Evolutionary conservation across 2,113 vertebrate species (phyloP), one percentile per base, ranked within the genome.

Genomic region (Propithecus coquereli): DNA sequence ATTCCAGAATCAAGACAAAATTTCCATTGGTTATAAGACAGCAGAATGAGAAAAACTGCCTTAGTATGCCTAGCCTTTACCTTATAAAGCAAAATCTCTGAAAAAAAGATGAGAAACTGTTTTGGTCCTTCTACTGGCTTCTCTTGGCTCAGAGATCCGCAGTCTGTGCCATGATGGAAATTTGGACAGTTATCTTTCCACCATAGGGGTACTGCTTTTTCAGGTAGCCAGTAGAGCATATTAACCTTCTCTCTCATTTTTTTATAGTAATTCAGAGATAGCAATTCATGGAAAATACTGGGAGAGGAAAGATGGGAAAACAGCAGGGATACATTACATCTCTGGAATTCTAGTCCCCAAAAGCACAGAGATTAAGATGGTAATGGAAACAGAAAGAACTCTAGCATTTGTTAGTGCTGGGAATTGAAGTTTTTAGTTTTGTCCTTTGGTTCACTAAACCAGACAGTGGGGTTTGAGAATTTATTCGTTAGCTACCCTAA

Each of bases 351-450:
- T 94, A 25, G 37, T n/a, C 59, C 34, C 18, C 13, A 11, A 30
- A 94, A 79, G 13, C 61, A 84, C 17, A 8, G 40, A 83, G 43
- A 65, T 84, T n/a, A 93, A 84, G n/a, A 74, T 86, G 74, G 25
- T n/a, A 43, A 81, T 65, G 54, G 82, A 88, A 92, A 88, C 27
- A 81, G 40, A 37, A 43, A 95, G 34, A 91, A 82, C 16, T 45
- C 37, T 12, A 92, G 81, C 32, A 79, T 13, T 79, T 93, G 30
- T 82, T 61, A 97, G 65, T 85, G 71, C 50, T 74, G 12, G 52
- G 22, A 71, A 88, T 59, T 84, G 25, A 87, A 63, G 32, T 88
- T 91, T 85, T 76, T 65, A 65, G 70, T 88, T 94, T 93, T 83
- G 37, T 87, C 17, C 23, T 81, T 74, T 87, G 71, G 27, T 68